Percentiles rank a stretch among this genome's conserved stretches.
Conservation (phyloP, 1,140 invertebrate genomes). For the Pseudomyrmex dendroicus region DNA sequence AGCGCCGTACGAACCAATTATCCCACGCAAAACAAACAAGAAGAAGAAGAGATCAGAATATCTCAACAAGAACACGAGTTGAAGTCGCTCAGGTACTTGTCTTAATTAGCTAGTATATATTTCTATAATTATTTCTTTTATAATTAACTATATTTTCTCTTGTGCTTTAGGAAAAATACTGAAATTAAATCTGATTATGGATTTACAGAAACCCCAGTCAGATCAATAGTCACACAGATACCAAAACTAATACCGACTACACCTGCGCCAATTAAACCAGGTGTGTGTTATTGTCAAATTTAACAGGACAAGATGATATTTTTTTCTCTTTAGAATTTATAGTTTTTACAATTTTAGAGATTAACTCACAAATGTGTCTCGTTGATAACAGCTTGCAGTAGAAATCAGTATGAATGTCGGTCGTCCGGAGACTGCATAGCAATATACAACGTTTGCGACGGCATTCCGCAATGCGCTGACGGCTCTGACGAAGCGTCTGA, state of each 20-base stretch:
- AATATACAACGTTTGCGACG: constrained; percentile 98
- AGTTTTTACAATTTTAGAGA: no score
- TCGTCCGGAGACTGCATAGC: constrained; percentile 96
- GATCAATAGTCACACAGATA: constrained; percentile 67
- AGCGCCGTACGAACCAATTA: constrained; percentile 91
- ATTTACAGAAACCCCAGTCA: constrained; percentile 72
- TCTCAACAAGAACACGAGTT: constrained; percentile 93
- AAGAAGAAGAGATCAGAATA: constrained; percentile 89
- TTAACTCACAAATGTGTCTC: neutral
- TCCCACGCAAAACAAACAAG: constrained; percentile 85
- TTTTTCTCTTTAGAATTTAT: no score
- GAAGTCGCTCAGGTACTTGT: constrained; percentile 89
- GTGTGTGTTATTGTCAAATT: constrained; percentile 46
- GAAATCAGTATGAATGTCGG: constrained; percentile 95
- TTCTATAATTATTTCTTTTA: neutral
- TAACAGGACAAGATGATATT: neutral
- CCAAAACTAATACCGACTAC: constrained; percentile 74
- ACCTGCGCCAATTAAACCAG: constrained; percentile 70
- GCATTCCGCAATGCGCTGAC: constrained; percentile 96
- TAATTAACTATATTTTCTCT: constrained; percentile 35
- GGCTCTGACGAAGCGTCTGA: constrained; percentile 95
- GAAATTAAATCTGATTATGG: constrained; percentile 72
- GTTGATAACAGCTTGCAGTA: constrained; percentile 87
- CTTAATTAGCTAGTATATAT: neutral
- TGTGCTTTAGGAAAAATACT: constrained; percentile 68